phyloP scores from a whole-genome alignment of 30 jellyfish, hydroid and myxozoan species.

The Mastigias papua region DNA sequence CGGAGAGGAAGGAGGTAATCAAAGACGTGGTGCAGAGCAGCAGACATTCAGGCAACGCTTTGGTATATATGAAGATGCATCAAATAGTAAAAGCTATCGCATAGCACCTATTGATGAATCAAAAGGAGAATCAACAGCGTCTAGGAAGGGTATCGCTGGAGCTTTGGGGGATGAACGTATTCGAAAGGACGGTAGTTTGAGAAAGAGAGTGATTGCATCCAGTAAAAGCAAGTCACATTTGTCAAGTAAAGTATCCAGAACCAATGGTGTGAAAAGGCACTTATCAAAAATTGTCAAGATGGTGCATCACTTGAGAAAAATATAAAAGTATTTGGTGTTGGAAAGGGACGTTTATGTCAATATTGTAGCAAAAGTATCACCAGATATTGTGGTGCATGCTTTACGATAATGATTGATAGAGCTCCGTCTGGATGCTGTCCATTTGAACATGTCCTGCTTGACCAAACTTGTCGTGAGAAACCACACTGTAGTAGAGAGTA shows the following conservation, averaged over 20 bases:
- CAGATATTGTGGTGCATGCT: too few relatives aligned
- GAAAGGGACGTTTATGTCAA: not conserved
- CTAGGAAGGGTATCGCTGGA: constrained; percentile 25
- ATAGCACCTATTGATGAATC: constrained; percentile 28
- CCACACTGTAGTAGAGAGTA: too few relatives aligned
- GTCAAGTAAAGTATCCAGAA: not conserved
- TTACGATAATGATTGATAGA: too few relatives aligned
- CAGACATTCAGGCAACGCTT: too few relatives aligned
- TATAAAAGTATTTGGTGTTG: not conserved
- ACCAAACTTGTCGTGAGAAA: too few relatives aligned
- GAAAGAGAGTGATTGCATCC: constrained; percentile 22
- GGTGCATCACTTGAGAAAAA: not conserved
- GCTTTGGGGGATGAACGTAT: constrained; percentile 46
- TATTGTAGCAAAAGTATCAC: too few relatives aligned
- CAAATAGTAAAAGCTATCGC: too few relatives aligned
- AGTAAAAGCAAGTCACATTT: not conserved
- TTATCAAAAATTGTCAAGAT: constrained; percentile 12
- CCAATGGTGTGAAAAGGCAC: constrained; percentile 43
- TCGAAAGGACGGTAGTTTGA: constrained; percentile 15
- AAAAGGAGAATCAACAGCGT: constrained; percentile 1
- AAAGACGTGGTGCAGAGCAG: too few relatives aligned
- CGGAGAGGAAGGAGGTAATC: too few relatives aligned
- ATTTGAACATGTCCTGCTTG: too few relatives aligned
- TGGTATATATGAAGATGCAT: too few relatives aligned
- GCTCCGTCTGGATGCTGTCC: too few relatives aligned